Evolutionary conservation across 2,888 invertebrate genomes (phyloP).

Genomic region (Malthinus flaveolus): DNA sequence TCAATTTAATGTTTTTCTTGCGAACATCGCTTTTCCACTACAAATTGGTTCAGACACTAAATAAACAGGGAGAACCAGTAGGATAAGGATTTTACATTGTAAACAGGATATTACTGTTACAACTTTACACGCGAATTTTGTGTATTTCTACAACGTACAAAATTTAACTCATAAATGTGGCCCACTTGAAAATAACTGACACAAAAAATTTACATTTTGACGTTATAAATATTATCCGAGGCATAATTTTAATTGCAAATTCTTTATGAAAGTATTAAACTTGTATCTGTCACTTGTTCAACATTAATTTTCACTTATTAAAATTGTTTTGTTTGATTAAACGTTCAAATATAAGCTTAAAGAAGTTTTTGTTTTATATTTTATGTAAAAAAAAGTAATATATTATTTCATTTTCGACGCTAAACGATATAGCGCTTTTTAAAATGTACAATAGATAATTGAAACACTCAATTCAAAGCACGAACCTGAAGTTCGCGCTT

Average conservation of each 20-base stretch:
- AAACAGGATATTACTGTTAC: slow-evolving; percentile 3
- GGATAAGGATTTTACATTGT: slow-evolving; percentile 8
- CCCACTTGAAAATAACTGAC: too few relatives aligned
- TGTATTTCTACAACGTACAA: not conserved
- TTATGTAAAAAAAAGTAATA: not conserved
- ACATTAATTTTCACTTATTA: too few relatives aligned
- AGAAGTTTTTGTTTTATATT: not conserved
- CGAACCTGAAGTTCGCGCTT: slow-evolving; percentile 15
- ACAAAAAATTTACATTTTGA: too few relatives aligned
- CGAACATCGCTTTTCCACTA: slow-evolving; percentile 4
- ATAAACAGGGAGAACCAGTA: not conserved
- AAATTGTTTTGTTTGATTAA: too few relatives aligned
- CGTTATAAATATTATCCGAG: too few relatives aligned
- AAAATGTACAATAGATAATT: not conserved
- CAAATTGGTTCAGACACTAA: slow-evolving; percentile 1
- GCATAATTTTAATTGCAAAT: too few relatives aligned
- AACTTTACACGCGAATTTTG: not conserved
- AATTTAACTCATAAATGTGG: too few relatives aligned
- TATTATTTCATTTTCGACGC: not conserved
- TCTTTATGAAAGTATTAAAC: too few relatives aligned
- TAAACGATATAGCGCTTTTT: not conserved
- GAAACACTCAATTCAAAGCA: slow-evolving; percentile 14
- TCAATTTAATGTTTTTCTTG: slow-evolving; percentile 12
- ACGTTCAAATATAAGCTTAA: too few relatives aligned
- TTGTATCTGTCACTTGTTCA: too few relatives aligned